Base-by-base conservation (phyloP, 2,888 invertebrate genomes). In the Catotricha subobsoleta region DNA sequence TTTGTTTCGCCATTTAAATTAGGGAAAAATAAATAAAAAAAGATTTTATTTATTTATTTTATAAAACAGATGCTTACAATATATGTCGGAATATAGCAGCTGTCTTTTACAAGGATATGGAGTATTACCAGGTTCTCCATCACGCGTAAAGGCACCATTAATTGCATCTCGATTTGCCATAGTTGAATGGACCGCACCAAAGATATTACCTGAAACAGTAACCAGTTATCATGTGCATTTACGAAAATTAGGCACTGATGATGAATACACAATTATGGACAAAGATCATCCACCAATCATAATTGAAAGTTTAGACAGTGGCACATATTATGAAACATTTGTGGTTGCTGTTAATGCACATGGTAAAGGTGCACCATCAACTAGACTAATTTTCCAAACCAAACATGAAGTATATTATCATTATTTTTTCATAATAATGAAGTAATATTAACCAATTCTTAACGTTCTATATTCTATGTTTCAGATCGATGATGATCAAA, bases 41-140 rank as follows among this genome's bases (percentile, higher is more conserved):
- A 15, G 5, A 27, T 28, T 5, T 38, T 28, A 2, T 19, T 39
- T 45, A 27, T 42, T 51, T 53, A 27, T n/a, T n/a, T n/a, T n/a
- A 4, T 2, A 25, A n/a, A 25, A 34, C 51, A 76, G 77, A 54
- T 86, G 86, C 56, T 67, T 87, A 44, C 76, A 80, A 43, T 82
- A 78, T 61, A 84, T 86, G 79, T 69, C 70, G 6, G 76, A 80
- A 31, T 83, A 82, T 63, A 76, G 78, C 31, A 83, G 78, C 64
- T 86, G 86, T 55, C 67, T 86, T 18, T 70, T 86, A 47, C 80
- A 83, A 62, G 83, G 84, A 13, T 86, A 86, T 59, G 83, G 83
- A 0, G 84, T 84, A 0, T 66, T 86, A 2, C 80, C 86, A 0
- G 76, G 80, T 21, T 68, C 77, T 0, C 86, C 86, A 0, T 69